Base-by-base conservation (phyloP, 2,888 invertebrate genomes). In the Zygothrica quintamaculata region DNA sequence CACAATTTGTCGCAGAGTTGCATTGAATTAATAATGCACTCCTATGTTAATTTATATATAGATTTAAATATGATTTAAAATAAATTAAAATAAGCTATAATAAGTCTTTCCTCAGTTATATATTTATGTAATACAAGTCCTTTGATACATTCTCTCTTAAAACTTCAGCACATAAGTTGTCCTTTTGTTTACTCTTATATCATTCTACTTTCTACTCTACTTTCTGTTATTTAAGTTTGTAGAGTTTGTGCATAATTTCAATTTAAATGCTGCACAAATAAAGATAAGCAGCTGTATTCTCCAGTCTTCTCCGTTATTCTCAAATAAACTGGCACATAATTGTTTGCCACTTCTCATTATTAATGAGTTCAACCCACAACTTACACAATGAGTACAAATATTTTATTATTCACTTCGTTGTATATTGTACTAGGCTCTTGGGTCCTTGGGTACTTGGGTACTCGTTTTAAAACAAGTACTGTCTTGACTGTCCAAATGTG, bases 331-430 rank as follows among this genome's bases (percentile, higher is more conserved):
- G 57, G 11, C 57, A 44, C 55, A 50, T 65, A 71, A 71, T 65
- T 71, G 70, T 71, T 48, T 56, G 74, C 72, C 69, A 74, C 68
- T 72, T 62, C 72, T 74, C 74, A 72, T 74, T 72, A 72, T 72
- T 72, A 72, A 74, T 62, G 53, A 56, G 61, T 26, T 22, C 46
- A 31, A 4, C 15, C 55, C 59, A 47, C 34, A 13, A 15, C 51
- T 16, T n/a, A 39, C 1, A 8, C 12, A 7, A 44, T 4, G 5
- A 11, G 16, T 29, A 16, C 9, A 25, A 36, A 48, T 48, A 58
- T 52, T 67, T 57, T 43, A 33, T 29, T 44, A 67, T 76, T 40
- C 64, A 47, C 56, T 55, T 29, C 50, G 47, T 57, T 15, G 36
- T 39, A 50, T 12, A 11, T 16, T 56, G 47, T n/a, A n/a, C n/a